Conservation (phyloP, 2,888 invertebrate species). For the Eugnorisma glareosa region DNA sequence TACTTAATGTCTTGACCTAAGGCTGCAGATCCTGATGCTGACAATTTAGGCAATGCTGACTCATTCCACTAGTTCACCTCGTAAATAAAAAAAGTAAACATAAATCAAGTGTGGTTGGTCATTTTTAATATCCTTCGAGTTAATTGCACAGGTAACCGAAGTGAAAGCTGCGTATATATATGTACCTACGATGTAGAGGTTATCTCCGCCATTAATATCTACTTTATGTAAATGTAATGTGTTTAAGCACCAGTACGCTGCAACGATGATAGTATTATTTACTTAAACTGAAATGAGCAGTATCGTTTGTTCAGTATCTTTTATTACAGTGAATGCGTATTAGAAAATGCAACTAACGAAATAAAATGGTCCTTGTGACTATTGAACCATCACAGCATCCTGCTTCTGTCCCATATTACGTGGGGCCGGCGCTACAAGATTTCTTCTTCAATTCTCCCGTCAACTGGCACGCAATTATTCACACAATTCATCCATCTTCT, state of each 20-base stretch:
- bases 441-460: background rate
- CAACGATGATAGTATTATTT: slow-evolving; percentile 35
- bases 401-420: background rate
- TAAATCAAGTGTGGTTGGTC: slow-evolving; percentile 35
- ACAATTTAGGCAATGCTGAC: background rate
- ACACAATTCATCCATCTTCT: background rate
- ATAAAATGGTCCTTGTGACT: too few species aligned
- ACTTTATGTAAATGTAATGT: slow-evolving; percentile 44
- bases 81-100: slow-evolving; percentile 25
- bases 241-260: slow-evolving; percentile 17
- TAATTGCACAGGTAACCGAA: slow-evolving; percentile 41
- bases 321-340: background rate
- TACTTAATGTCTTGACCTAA: background rate
- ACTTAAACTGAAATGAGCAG: background rate
- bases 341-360: background rate
- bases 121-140: slow-evolving; percentile 50
- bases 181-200: slow-evolving; percentile 45
- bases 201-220: slow-evolving; percentile 48
- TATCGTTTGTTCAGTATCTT: background rate
- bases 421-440: background rate
- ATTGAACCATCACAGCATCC: background rate
- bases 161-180: slow-evolving; percentile 48
- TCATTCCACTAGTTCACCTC: slow-evolving; percentile 37
- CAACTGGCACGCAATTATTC: background rate
- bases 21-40: background rate